Evolutionary conservation across 1,140 invertebrate genomes (phyloP), one percentile per base, ranked within the genome.

Genomic region (Acromyrmex echinatior): DNA sequence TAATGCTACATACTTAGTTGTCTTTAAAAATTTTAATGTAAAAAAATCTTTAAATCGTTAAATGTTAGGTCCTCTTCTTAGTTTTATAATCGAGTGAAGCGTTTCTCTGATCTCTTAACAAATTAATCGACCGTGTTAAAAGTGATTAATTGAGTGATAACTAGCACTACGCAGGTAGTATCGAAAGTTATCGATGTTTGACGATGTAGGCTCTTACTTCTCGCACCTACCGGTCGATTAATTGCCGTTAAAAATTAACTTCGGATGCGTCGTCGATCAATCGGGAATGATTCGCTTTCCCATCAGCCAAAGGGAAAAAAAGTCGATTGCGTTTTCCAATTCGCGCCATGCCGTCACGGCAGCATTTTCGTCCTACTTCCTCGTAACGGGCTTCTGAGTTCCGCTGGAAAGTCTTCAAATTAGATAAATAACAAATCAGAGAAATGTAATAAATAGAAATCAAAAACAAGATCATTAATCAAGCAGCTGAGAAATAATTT

Each of bases 281-380:
- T 81, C 25, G 56, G 25, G 25, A 60, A 39, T 12, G 12, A 51
- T 4, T 84, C n/a, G 70, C 70, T 84, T 84, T 84, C 70, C 56
- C 80, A 14, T 63, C 70, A 21, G 31, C 2, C 5, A 58, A 74
- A 74, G n/a, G 45, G 35, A 63, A 63, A 73, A 53, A 84, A 84
- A 76, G n/a, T 18, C 39, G 25, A 70, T 82, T 73, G 80, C 80
- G 18, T 82, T 82, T 82, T 49, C n/a, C 56, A 82, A 25, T 25
- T 21, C 56, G 25, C 68, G 21, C 21, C 10, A 49, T 21, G 12
- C 18, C 77, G 49, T 68, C 62, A 68, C 78, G 63, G 77, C 63
- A 39, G 63, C 78, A 56, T 80, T 80, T 80, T 80, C 31, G 78
- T 39, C 31, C 78, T 80, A 80, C 78, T 80, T 80, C 63, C 56